Conservation (phyloP, 1,140 invertebrate species). For the Drosophila kepulauana region DNA sequence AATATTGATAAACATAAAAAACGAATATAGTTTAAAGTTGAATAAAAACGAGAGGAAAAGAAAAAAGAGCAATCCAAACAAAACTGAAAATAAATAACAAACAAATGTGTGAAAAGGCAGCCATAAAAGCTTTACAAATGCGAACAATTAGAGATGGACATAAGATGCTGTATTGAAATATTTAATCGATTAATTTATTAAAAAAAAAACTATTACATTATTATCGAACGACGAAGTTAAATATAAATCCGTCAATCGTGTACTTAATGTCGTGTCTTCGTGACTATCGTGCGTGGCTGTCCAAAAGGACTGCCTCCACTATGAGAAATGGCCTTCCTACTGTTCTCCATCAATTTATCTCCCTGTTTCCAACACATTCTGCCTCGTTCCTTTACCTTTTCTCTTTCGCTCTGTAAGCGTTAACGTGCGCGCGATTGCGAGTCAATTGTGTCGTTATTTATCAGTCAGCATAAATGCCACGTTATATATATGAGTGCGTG, state of each 20-base stretch:
- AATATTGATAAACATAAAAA: conserved; percentile 77
- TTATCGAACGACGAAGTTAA: neutral
- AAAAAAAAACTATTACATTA: too few relatives aligned
- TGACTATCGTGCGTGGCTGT: neutral
- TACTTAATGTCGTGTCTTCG: neutral
- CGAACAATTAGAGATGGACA: conserved; percentile 28
- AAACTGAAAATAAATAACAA: conserved; percentile 61
- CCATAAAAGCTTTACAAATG: conserved; percentile 54
- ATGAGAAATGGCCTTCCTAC: conserved; percentile 6
- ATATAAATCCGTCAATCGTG: neutral
- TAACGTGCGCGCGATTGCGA: conserved; percentile 70
- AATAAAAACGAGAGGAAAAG: conserved; percentile 2
- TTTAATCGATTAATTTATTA: too few relatives aligned
- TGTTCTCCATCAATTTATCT: conserved; percentile 24
- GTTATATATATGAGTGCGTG: conserved; percentile 15
- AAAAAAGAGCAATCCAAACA: conserved; percentile 37
- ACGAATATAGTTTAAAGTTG: conserved; percentile 56
- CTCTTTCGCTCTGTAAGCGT: conserved; percentile 37
- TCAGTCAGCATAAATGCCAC: conserved; percentile 64
- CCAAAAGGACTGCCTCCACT: neutral
- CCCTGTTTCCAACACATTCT: conserved; percentile 10
- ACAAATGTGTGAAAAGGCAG: conserved; percentile 71
- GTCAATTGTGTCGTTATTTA: conserved; percentile 79
- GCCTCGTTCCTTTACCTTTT: neutral
- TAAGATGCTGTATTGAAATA: conserved; percentile 7